Base-by-base conservation (phyloP, 2,888 invertebrate species). In the Orthosia cruda region DNA sequence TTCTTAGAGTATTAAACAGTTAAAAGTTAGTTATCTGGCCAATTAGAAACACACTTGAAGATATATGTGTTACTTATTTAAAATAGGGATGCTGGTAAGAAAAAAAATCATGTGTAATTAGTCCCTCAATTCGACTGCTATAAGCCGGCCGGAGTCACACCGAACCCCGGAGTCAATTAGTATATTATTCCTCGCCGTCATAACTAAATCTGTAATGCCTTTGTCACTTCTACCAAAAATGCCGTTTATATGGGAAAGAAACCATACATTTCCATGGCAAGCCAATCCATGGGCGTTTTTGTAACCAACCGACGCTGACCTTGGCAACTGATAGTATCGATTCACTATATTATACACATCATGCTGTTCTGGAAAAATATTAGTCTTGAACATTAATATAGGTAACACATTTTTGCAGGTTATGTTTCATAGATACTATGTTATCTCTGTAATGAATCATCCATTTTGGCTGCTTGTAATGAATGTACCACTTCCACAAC, bases 251-350 rank as follows among this genome's bases (percentile, higher is more conserved):
- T 4, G 16, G 4, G 16, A 18, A 18, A 18, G 12, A 40, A 52
- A 13, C 26, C 11, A 5, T 40, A 58, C 5, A 50, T 2, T 18
- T 50, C 26, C 16, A 20, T 54, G 15, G 4, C 18, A 59, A 4
- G n/a, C n/a, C 20, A 40, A 77, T 55, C 40, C n/a, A 75, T 79
- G 72, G 75, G 79, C 72, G 75, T 80, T 61, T 73, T 40, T 26
- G 18, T 61, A 49, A 47, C 61, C 18, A 26, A 26, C 73, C 49
- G 40, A 26, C n/a, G 0, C 13, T 3, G 32, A 47, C 61, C 26
- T 80, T 80, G 61, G 20, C 11, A 11, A 50, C 52, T 26, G 5
- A 40, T 18, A 61, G 49, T 50, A 62, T 73, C 50, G 50, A 57
- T 62, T 80, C 32, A 61, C 26, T 69, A 20, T 45, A 9, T 50